phyloP scores from a whole-genome alignment of 64 coral and sea anemone species.

The Montipora foliosa region DNA sequence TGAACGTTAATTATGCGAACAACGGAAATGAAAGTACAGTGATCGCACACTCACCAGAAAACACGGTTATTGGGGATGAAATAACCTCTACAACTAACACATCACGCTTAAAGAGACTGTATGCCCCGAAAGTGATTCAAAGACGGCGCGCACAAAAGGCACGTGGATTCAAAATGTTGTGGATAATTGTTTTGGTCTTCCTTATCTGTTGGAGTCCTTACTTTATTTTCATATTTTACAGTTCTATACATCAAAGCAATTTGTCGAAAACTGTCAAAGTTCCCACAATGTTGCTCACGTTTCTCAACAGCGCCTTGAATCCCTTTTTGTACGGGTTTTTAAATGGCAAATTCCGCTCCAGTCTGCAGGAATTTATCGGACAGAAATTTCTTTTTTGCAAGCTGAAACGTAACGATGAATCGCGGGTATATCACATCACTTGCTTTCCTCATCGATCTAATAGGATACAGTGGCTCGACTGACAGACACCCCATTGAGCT shows the following conservation, averaged over 20 bases:
- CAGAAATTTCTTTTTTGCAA: constrained; percentile 73
- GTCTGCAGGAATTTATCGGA: constrained; percentile 58
- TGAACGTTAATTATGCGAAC: background rate
- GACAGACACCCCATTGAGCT: no score
- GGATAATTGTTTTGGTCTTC: constrained; percentile 82
- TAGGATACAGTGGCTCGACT: no score
- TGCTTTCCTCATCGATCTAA: background rate
- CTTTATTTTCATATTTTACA: constrained; percentile 92
- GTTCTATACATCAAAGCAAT: constrained; percentile 54
- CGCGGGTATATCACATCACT: constrained; percentile 42
- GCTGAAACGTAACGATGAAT: constrained; percentile 4
- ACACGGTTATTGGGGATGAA: constrained; percentile 63
- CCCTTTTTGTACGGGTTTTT: constrained; percentile 94
- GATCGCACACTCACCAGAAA: constrained; percentile 40
- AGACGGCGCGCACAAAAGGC: constrained; percentile 41
- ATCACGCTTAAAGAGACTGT: background rate
- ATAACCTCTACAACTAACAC: constrained; percentile 88
- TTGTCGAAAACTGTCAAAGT: constrained; percentile 75
- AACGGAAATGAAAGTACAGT: constrained; percentile 3
- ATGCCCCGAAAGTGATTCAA: background rate
- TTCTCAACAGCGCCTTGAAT: constrained; percentile 85
- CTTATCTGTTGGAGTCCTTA: constrained; percentile 92
- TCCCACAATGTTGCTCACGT: constrained; percentile 71
- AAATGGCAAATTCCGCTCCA: constrained; percentile 77
- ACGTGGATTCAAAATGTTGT: constrained; percentile 83